These are phyloP conservation scores for Nycticryphes semicollaris DNA, from an alignment of 2,113 vertebrate genomes.

Conservation along the genomic window DNA sequence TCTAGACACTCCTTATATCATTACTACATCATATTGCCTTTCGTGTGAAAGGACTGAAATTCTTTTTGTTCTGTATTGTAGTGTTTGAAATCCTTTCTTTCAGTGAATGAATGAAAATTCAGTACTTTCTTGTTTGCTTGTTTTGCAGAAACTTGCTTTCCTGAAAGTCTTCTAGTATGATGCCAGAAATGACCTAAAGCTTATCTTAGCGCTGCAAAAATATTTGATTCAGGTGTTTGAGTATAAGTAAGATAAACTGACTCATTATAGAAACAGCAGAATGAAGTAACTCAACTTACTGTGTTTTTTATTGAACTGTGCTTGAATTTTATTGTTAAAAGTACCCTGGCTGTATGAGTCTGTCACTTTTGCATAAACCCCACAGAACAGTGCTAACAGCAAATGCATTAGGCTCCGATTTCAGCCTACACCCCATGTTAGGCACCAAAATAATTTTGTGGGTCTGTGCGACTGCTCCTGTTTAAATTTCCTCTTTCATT, in stretches of 20 bases:
- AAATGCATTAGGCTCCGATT: not conserved
- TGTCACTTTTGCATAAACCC: not conserved
- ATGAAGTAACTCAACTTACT: not conserved
- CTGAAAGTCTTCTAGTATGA: not conserved
- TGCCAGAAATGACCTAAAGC: not conserved
- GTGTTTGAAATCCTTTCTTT: conserved; percentile 19
- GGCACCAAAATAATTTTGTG: not conserved
- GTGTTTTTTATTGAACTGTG: not conserved
- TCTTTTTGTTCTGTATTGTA: not conserved
- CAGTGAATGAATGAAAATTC: not conserved
- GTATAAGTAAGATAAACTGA: not conserved
- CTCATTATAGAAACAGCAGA: not conserved
- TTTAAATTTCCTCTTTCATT: not conserved
- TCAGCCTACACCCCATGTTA: not conserved
- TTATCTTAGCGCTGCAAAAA: not conserved
- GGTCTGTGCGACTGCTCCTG: not conserved
- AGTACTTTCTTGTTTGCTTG: not conserved
- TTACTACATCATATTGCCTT: not conserved
- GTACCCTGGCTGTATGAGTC: not conserved
- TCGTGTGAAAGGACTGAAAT: not conserved
- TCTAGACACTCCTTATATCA: not conserved
- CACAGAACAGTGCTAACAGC: not conserved
- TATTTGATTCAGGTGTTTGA: not conserved
- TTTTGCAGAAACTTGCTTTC: not conserved
- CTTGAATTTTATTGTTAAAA: not conserved